Evolutionary conservation across 1,140 invertebrate genomes (phyloP), one percentile per base, ranked within the genome.

Genomic region (Choristoneura fumiferana): DNA sequence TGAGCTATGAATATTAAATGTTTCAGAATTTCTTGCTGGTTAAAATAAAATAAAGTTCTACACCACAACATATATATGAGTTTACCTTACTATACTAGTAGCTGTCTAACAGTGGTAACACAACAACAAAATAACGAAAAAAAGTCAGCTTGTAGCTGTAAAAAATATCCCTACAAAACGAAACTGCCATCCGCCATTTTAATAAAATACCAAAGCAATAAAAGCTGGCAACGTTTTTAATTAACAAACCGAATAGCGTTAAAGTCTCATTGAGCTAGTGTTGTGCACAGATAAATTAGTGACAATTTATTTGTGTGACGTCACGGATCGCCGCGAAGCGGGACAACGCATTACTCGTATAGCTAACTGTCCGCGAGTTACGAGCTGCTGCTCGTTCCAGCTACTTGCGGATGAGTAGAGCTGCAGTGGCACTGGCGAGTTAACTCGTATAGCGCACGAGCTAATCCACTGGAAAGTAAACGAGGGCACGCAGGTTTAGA

Each of bases 291-390:
- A 73, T 83, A 82, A 81, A 85, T 80, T 81, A 63, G 49, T 67
- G 58, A 55, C 75, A 71, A 73, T 82, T 84, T 82, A 84, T 79
- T 84, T 78, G 73, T 71, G 73, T 80, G 75, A 81, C 65, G 69
- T 72, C 68, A 74, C 70, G 75, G 69, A 78, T 79, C 65, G 71
- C 73, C 67, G 69, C 71, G 69, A 73, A 65, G 67, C 67, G 72
- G 80, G 77, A 81, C 77, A 64, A 68, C 63, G 64, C 67, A 68
- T 78, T 77, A 80, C 71, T 78, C 62, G 71, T 75, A 75, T 68
- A 39, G 39, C 65, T 73, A 72, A 73, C 75, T 78, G 73, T 68
- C 74, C 62, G 40, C 62, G 58, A 69, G 73, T 71, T 71, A 71
- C 69, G 69, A 68, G 54, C 61, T 66, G 57, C 69, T 60, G 68